These are phyloP conservation scores for Athalia circularis DNA, from an alignment of 2,888 invertebrate genomes.

Conservation along the genomic window DNA sequence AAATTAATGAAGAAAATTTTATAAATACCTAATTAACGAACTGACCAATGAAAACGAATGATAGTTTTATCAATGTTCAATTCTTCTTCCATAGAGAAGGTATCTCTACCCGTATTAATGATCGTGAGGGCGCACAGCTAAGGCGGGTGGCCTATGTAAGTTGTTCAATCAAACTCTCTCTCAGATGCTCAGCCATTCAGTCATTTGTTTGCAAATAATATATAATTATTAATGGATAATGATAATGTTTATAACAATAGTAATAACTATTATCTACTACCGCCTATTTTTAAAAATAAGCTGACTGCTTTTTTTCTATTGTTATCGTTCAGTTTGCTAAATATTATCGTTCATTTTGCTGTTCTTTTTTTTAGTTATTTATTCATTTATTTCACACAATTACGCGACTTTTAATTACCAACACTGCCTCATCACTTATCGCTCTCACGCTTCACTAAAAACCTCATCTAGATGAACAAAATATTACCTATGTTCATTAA, in stretches of 20 bases:
- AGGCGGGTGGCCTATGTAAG: constrained; percentile 69
- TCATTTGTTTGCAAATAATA: constrained; percentile 52
- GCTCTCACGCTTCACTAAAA: constrained; percentile 62
- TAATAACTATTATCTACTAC: constrained; percentile 50
- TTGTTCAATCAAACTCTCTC: constrained; percentile 58
- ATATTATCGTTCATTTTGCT: not conserved
- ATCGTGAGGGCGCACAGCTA: constrained; percentile 65
- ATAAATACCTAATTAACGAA: constrained; percentile 22
- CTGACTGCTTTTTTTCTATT: not conserved
- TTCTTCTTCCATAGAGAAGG: constrained; percentile 71
- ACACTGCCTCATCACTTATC: not conserved
- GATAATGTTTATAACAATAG: constrained; percentile 51
- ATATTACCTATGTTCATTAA: not conserved
- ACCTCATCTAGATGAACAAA: constrained; percentile 50
- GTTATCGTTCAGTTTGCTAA: not conserved
- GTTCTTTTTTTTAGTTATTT: constrained; percentile 48
- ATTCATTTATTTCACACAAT: constrained; percentile 15
- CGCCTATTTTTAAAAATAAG: not conserved
- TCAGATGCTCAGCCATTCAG: constrained; percentile 56
- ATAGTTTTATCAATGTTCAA: constrained; percentile 57
- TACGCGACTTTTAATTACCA: not conserved
- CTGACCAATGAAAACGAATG: not conserved
- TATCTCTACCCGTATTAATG: constrained; percentile 69
- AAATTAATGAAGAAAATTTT: constrained; percentile 37
- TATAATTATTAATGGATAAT: constrained; percentile 49